These are phyloP conservation scores for Calliphora vomitoria DNA, from an alignment of 2,888 invertebrate species.

Conservation along the genomic window DNA sequence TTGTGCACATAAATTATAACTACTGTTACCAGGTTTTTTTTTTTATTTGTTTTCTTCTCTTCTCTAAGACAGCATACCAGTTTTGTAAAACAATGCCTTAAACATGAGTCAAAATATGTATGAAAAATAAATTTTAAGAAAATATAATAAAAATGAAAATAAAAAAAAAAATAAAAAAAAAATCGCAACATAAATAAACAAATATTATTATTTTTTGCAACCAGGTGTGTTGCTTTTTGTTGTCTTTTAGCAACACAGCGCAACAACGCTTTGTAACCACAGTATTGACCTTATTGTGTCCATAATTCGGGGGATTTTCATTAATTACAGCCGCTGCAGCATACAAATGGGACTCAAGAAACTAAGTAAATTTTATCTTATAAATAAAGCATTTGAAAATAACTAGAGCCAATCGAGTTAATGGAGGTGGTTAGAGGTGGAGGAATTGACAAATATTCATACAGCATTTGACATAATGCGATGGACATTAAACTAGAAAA, in stretches of 20 bases:
- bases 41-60: background rate
- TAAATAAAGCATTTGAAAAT: constrained; percentile 30
- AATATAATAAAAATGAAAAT: constrained; percentile 5
- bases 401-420: constrained; percentile 30
- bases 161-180: constrained; percentile 42
- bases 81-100: constrained; percentile 64
- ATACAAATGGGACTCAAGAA: constrained; percentile 26
- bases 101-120: constrained; percentile 69
- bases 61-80: constrained; percentile 54
- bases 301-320: constrained; percentile 73
- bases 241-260: constrained; percentile 27
- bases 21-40: constrained; percentile 34
- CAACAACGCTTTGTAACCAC: constrained; percentile 31
- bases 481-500: constrained; percentile 67
- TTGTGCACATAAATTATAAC: constrained; percentile 67
- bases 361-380: constrained; percentile 54
- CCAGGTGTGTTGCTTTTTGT: constrained; percentile 65
- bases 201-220: constrained; percentile 62
- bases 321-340: constrained; percentile 67
- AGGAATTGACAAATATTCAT: constrained; percentile 62
- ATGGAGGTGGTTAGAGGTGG: constrained; percentile 25
- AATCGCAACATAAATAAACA: constrained; percentile 27
- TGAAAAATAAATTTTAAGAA: constrained; percentile 42
- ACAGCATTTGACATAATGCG: constrained; percentile 65
- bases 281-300: constrained; percentile 73